Evolutionary conservation across 2,888 invertebrate genomes (phyloP).

Genomic region (Aproaerema taeniolella): DNA sequence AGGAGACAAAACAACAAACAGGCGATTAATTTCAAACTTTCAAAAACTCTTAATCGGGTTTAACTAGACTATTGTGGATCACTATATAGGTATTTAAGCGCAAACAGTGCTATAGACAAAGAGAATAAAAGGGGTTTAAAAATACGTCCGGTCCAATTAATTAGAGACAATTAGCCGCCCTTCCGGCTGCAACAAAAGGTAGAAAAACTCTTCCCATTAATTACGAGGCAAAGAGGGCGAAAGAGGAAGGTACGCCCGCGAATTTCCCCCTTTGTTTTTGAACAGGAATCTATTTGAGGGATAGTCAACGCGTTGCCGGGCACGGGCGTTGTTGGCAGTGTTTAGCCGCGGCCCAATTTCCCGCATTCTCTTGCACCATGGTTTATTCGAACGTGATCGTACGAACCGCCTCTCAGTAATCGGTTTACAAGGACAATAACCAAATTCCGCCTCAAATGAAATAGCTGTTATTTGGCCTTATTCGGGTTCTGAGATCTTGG

Average conservation of each 20-base stretch:
- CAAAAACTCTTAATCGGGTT: constrained; percentile 42
- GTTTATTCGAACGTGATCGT: too few species aligned
- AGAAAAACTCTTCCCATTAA: constrained; percentile 72
- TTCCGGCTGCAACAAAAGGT: constrained; percentile 67
- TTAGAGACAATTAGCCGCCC: constrained; percentile 73
- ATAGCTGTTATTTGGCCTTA: too few species aligned
- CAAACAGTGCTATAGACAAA: constrained; percentile 39
- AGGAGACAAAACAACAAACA: constrained; percentile 43
- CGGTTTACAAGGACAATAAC: too few species aligned
- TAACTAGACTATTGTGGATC: constrained; percentile 39
- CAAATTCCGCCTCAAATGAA: too few species aligned
- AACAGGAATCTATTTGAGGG: constrained; percentile 38
- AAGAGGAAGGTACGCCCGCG: constrained; percentile 34
- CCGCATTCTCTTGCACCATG: too few species aligned
- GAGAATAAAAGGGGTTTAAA: constrained; percentile 58
- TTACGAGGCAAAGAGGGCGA: constrained; percentile 45
- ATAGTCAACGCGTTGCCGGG: constrained; percentile 21
- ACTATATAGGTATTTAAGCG: constrained; percentile 33
- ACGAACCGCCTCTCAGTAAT: too few species aligned
- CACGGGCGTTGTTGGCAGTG: constrained; percentile 6
- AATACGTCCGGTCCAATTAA: constrained; percentile 69
- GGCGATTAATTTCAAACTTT: constrained; percentile 42
- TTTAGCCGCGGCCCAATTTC: too few species aligned
- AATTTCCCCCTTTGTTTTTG: constrained; percentile 50
- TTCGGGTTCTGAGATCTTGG: too few species aligned